Evolutionary conservation across 2,888 invertebrate genomes (phyloP).

Genomic region (Hylaea fasciaria): DNA sequence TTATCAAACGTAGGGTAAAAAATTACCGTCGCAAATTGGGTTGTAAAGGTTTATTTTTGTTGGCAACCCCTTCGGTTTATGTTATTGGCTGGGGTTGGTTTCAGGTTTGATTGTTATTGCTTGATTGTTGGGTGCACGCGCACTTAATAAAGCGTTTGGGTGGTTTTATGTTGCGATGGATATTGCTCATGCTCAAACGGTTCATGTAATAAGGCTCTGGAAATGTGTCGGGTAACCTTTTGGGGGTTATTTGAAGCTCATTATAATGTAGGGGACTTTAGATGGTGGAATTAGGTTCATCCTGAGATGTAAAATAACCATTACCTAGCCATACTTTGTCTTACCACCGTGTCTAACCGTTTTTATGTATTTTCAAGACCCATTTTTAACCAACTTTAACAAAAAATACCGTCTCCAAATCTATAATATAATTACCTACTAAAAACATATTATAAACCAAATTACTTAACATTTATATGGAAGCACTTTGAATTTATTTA

Average conservation of each 20-base stretch:
- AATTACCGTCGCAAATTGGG: slow-evolving; percentile 65
- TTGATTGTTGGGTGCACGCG: slow-evolving; percentile 43
- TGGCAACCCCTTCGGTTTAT: slow-evolving; percentile 45
- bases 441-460: too few relatives aligned
- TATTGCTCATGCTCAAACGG: slow-evolving; percentile 5
- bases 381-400: too few relatives aligned
- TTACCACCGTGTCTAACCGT: too few relatives aligned
- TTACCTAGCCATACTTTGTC: too few relatives aligned
- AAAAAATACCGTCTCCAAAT: too few relatives aligned
- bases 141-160: slow-evolving; percentile 38
- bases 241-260: not conserved
- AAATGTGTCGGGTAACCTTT: not conserved
- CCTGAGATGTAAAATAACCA: too few relatives aligned
- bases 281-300: not conserved
- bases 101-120: slow-evolving; percentile 35
- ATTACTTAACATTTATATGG: too few relatives aligned
- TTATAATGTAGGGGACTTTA: not conserved
- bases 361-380: too few relatives aligned
- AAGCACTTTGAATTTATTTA: too few relatives aligned
- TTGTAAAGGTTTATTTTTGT: slow-evolving; percentile 54
- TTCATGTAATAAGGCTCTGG: slow-evolving; percentile 1
- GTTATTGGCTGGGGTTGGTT: slow-evolving; percentile 32
- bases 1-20: slow-evolving; percentile 66
- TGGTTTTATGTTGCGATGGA: slow-evolving; percentile 23
- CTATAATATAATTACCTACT: too few relatives aligned